phyloP scores from a whole-genome alignment of 2,113 vertebrate species.

The Puma concolor region DNA sequence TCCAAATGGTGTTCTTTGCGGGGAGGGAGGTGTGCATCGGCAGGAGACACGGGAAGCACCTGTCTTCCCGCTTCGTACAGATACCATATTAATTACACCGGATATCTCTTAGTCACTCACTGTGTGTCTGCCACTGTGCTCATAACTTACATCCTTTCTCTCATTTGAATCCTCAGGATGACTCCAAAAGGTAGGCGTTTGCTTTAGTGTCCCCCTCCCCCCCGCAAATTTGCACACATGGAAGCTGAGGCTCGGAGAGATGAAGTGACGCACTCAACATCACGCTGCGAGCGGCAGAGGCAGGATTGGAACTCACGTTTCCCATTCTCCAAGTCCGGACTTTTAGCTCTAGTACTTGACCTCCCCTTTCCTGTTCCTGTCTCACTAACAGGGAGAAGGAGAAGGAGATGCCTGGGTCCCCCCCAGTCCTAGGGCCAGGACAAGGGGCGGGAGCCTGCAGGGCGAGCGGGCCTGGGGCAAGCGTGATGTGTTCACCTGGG shows the following conservation, averaged over 20 bases:
- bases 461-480: background rate
- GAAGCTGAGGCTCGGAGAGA: background rate
- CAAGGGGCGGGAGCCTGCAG: background rate
- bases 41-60: background rate
- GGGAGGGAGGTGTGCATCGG: no score
- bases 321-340: background rate
- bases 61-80: background rate
- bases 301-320: background rate
- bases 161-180: background rate
- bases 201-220: background rate
- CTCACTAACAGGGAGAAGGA: background rate
- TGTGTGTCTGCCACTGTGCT: background rate
- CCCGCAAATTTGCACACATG: background rate
- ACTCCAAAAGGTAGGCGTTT: background rate
- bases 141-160: background rate
- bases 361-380: background rate
- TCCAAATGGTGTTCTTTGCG: background rate
- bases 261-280: background rate
- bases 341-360: background rate
- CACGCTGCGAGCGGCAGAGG: background rate
- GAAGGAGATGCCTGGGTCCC: background rate
- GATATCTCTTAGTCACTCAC: background rate
- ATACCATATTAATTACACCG: fast-evolving
- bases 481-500: background rate
- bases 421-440: background rate